phyloP scores from a whole-genome alignment of 2,113 vertebrate species.

The Phylloscopus trochiloides region DNA sequence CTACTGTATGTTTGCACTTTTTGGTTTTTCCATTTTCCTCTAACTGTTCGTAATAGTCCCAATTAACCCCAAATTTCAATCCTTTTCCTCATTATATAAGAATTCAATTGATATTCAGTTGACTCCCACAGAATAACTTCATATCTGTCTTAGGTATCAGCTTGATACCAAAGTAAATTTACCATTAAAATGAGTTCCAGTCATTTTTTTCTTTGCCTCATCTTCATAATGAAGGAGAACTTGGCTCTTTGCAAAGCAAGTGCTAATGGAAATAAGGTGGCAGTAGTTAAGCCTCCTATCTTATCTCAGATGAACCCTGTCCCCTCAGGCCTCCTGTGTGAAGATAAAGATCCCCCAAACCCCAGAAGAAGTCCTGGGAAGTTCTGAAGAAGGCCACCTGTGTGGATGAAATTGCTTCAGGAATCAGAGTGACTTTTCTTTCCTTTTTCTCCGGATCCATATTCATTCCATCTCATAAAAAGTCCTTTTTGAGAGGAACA shows the following conservation, averaged over 20 bases:
- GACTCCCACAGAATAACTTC: not conserved
- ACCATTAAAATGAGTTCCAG: not conserved
- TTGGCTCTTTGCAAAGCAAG: not conserved
- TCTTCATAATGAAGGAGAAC: not conserved
- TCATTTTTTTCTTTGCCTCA: not conserved
- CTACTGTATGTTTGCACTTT: not conserved
- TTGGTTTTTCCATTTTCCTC: not conserved
- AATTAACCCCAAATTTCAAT: not conserved
- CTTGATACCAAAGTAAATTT: not conserved
- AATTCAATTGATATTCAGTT: not conserved
- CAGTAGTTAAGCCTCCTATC: not conserved
- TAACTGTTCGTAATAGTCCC: not conserved
- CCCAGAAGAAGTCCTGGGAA: not conserved
- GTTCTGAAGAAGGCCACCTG: not conserved
- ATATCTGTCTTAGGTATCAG: not conserved
- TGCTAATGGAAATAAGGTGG: not conserved
- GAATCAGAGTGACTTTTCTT: not conserved
- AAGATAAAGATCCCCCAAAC: not conserved
- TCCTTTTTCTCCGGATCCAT: not conserved
- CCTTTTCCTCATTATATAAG: not conserved
- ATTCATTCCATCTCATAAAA: not conserved
- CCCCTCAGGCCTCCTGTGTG: not conserved
- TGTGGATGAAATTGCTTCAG: not conserved
- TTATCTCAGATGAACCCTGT: not conserved
- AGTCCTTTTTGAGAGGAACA: not conserved